A percentile compares a stretch with the other conserved stretches of the same genome.
phyloP scores from a whole-genome alignment of 2,888 invertebrate genomes.

The Agonum fuliginosum region DNA sequence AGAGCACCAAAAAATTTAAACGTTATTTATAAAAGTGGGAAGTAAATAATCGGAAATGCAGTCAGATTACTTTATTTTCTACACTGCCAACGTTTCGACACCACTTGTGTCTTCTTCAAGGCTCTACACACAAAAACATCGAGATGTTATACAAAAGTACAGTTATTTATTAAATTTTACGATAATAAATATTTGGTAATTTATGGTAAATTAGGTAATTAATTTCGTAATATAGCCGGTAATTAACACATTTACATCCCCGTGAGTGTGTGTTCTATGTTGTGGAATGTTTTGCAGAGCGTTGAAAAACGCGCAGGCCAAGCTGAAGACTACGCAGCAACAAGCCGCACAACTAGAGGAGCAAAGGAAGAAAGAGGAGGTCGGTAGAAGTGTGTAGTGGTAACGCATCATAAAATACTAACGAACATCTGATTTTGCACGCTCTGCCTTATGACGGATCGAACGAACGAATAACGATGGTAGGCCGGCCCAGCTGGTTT shows the following conservation, averaged over 20 bases:
- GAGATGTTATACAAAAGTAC: too few relatives aligned
- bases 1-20: too few relatives aligned
- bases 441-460: constrained; percentile 62
- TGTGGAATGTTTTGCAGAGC: constrained; percentile 78
- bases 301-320: constrained; percentile 92
- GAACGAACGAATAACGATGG: constrained; percentile 28
- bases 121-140: too few relatives aligned
- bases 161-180: too few relatives aligned
- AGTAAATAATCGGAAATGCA: too few relatives aligned
- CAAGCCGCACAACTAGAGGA: constrained; percentile 83
- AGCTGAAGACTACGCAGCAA: constrained; percentile 87
- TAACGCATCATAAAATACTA: constrained; percentile 60
- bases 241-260: constrained; percentile 13
- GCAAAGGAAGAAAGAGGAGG: constrained; percentile 77
- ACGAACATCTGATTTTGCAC: constrained; percentile 63
- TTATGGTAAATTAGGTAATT: too few relatives aligned
- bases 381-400: constrained; percentile 69
- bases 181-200: too few relatives aligned
- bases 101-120: too few relatives aligned
- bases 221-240: too few relatives aligned
- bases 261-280: neutral
- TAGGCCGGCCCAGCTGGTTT: constrained; percentile 95
- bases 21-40: too few relatives aligned
- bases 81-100: too few relatives aligned
- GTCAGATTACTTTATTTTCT: too few relatives aligned